Conservation (phyloP, 2,797 vertebrate species). For the Sandelia bainsii region DNA sequence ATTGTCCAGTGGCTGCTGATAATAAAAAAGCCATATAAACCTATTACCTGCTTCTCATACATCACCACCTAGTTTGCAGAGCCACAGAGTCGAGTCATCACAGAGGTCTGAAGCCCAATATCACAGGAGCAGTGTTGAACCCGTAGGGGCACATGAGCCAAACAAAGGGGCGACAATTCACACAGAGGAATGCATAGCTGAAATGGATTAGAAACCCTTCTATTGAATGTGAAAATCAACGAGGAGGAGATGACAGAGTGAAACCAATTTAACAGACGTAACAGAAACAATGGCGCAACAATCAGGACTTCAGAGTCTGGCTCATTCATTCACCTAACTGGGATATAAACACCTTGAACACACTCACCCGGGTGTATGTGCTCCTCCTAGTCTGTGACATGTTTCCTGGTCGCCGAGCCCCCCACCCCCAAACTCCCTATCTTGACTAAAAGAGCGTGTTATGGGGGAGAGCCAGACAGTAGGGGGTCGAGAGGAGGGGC, state of each 20-base stretch:
- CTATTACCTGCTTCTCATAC: slow-evolving; percentile 9
- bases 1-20: slow-evolving; percentile 16
- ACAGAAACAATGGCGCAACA: slow-evolving; percentile 38
- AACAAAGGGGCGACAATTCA: slow-evolving; percentile 71
- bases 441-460: slow-evolving; percentile 41
- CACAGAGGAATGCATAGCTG: slow-evolving; percentile 41
- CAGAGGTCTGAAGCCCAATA: slow-evolving; percentile 37
- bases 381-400: slow-evolving; percentile 94
- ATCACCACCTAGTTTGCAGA: slow-evolving; percentile 10
- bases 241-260: slow-evolving; percentile 46
- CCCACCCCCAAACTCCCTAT: slow-evolving; percentile 22
- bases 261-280: slow-evolving; percentile 52
- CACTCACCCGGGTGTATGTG: slow-evolving; percentile 91
- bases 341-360: slow-evolving; percentile 21
- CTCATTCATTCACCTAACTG: slow-evolving; percentile 14
- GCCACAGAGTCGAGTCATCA: slow-evolving; percentile 14
- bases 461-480: slow-evolving; percentile 60
- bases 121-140: slow-evolving; percentile 13
- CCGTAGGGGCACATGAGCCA: slow-evolving; percentile 30
- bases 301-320: slow-evolving; percentile 23
- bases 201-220: slow-evolving; percentile 50
- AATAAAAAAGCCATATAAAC: slow-evolving; percentile 16
- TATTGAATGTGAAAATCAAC: slow-evolving; percentile 36
- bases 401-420: slow-evolving; percentile 58
- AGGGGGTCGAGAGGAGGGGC: slow-evolving; percentile 46